These are phyloP conservation scores for Ailurus styani DNA, from an alignment of 2,113 vertebrate species.

Conservation along the genomic window DNA sequence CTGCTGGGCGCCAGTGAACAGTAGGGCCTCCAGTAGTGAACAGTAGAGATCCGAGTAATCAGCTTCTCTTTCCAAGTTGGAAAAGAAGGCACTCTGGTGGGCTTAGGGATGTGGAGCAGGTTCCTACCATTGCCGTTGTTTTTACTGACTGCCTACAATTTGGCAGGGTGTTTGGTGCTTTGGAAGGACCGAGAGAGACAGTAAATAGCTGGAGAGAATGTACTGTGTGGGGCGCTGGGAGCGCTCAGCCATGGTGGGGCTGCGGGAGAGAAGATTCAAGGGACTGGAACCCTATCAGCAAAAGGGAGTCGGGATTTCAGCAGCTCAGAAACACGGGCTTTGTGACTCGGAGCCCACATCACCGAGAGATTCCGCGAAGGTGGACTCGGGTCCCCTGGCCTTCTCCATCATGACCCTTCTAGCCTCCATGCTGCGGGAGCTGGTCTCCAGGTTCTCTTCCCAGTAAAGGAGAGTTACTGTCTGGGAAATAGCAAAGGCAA, in stretches of 20 bases:
- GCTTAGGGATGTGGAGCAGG: fast-evolving
- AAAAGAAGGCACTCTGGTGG: not conserved
- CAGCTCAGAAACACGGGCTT: not conserved
- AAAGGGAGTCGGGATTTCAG: too few relatives aligned
- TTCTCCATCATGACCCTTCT: fast-evolving
- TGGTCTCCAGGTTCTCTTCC: not conserved
- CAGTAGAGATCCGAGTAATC: not conserved
- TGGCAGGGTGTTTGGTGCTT: not conserved
- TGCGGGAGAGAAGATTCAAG: not conserved
- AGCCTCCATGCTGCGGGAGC: not conserved
- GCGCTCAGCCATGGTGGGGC: not conserved
- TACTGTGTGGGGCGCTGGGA: not conserved
- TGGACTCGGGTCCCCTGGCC: not conserved
- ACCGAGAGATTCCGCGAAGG: too few relatives aligned
- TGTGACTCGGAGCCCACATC: not conserved
- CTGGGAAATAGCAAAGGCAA: not conserved
- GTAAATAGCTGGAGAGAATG: not conserved
- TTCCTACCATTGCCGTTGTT: not conserved
- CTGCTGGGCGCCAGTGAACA: not conserved
- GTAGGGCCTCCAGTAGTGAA: not conserved
- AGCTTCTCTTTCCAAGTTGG: not conserved
- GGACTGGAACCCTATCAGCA: fast-evolving
- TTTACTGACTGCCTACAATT: not conserved
- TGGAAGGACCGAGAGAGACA: not conserved
- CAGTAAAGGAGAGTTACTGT: not conserved